Percentiles rank a stretch among this genome's conserved stretches.
Conservation (phyloP, 2,797 vertebrate species). For the Remorina albescens region DNA sequence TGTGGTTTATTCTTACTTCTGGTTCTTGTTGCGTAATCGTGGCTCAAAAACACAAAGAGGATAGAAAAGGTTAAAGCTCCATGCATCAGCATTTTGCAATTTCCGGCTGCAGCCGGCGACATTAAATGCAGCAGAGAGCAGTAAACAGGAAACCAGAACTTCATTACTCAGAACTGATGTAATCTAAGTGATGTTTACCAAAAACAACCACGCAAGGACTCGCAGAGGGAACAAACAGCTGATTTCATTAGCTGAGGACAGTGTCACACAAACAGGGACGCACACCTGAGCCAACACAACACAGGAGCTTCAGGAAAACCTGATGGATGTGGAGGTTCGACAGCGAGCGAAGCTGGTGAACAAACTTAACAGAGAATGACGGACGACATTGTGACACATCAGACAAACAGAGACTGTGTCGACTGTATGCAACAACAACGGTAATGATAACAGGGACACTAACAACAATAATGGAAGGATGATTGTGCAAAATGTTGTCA, state of each 20-base stretch:
- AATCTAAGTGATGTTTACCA: neutral
- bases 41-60: neutral
- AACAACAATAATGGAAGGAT: no score
- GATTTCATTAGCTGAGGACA: slow-evolving; percentile 16
- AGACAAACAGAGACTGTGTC: no score
- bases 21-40: no score
- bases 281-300: slow-evolving; percentile 35
- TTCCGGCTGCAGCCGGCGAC: neutral
- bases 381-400: no score
- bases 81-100: neutral
- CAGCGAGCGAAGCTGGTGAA: no score
- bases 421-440: no score
- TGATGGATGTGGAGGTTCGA: no score
- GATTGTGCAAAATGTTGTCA: no score
- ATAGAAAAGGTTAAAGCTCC: neutral
- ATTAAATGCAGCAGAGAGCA: neutral
- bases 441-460: no score
- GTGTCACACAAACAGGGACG: slow-evolving; percentile 21
- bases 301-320: slow-evolving; percentile 9
- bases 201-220: neutral
- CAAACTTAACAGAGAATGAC: no score
- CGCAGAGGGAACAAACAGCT: neutral
- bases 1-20: no score
- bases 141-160: neutral
- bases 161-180: neutral